These are phyloP conservation scores for Rhagonycha lutea DNA, from an alignment of 2,888 invertebrate species.

Conservation along the genomic window DNA sequence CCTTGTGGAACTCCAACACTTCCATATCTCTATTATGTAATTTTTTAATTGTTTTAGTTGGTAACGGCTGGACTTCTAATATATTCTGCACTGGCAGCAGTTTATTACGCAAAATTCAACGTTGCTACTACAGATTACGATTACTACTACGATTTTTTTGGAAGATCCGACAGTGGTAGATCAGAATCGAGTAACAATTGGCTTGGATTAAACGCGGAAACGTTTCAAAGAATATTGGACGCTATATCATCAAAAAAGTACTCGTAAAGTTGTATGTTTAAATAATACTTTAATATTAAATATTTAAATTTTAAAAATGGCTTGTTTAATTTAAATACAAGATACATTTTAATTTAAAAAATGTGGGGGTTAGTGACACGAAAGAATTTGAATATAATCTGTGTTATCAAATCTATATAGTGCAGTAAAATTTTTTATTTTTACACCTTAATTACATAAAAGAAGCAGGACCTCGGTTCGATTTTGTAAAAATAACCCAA, in stretches of 20 bases:
- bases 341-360: too few species aligned
- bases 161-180: conserved; percentile 62
- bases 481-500: not conserved
- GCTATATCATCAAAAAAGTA: conserved; percentile 58
- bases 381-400: too few species aligned
- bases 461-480: too few species aligned
- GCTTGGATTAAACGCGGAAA: conserved; percentile 64
- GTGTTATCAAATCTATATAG: not conserved
- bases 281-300: not conserved
- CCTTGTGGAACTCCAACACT: not conserved
- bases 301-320: not conserved
- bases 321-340: not conserved
- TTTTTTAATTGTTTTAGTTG: conserved; percentile 61
- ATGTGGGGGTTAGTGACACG: too few species aligned
- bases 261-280: conserved; percentile 40
- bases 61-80: conserved; percentile 79
- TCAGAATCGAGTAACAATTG: conserved; percentile 51
- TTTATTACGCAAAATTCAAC: conserved; percentile 87
- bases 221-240: conserved; percentile 71
- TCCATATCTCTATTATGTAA: not conserved
- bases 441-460: not conserved
- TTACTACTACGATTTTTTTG: conserved; percentile 73
- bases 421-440: not conserved
- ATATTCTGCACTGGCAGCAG: conserved; percentile 84
- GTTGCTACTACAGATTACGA: conserved; percentile 79